These are phyloP conservation scores for Ashinkailepas kermadecensis DNA, from an alignment of 2,888 invertebrate species.

Conservation along the genomic window DNA sequence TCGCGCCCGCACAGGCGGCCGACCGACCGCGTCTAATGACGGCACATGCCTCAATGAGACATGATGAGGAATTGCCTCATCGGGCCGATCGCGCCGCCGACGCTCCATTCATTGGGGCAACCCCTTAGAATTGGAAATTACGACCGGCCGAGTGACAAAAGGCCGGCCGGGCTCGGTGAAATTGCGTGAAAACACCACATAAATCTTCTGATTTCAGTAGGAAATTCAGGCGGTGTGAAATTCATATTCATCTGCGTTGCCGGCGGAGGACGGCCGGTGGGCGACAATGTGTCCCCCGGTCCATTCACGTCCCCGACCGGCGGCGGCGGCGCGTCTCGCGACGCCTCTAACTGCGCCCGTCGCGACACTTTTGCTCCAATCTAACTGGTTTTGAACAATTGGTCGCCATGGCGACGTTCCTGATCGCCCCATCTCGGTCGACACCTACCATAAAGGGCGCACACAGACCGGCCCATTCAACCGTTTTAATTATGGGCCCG, in stretches of 20 bases:
- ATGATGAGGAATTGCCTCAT: neutral
- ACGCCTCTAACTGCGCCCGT: neutral
- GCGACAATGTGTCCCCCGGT: neutral
- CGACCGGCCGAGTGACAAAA: constrained; percentile 10
- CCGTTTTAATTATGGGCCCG: neutral
- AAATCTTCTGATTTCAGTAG: constrained; percentile 16
- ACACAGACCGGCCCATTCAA: neutral
- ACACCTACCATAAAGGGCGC: neutral
- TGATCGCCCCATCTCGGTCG: neutral
- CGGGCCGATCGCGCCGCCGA: neutral
- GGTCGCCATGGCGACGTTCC: neutral
- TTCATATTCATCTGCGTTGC: constrained; percentile 17
- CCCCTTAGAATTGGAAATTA: constrained; percentile 23
- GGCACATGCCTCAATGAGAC: neutral
- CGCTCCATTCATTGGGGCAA: constrained; percentile 13
- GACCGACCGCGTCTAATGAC: neutral
- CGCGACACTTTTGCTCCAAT: constrained; percentile 2
- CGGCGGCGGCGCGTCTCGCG: neutral
- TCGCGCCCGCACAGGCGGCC: neutral
- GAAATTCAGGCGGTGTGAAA: constrained; percentile 21
- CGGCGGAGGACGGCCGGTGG: neutral
- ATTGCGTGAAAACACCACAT: constrained; percentile 23
- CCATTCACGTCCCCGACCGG: neutral
- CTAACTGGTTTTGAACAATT: constrained; percentile 13
- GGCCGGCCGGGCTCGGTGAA: constrained; percentile 16